Evolutionary conservation across 2,797 vertebrate species (phyloP).

Genomic region (Ispidina picta): DNA sequence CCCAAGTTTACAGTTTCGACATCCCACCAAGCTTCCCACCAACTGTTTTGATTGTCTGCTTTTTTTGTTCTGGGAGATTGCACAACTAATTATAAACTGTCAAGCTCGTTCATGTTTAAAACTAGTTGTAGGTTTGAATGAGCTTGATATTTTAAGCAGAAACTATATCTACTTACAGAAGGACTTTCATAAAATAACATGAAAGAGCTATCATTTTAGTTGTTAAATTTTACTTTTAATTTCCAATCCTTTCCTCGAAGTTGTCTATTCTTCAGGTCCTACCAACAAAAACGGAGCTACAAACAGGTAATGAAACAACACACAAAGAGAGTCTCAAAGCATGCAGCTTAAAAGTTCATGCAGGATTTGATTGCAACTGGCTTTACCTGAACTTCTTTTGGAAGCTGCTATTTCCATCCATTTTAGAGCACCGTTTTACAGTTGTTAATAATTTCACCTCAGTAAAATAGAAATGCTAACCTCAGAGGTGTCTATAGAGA

Average conservation of each 20-base stretch:
- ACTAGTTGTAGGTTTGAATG: not conserved
- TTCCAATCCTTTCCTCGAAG: not conserved
- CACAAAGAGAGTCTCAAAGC: not conserved
- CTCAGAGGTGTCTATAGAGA: not conserved
- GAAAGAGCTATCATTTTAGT: not conserved
- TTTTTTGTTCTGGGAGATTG: not conserved
- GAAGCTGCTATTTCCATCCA: not conserved
- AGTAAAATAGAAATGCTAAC: not conserved
- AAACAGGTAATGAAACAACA: not conserved
- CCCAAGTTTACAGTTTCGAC: not conserved
- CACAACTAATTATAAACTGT: not conserved
- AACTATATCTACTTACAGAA: not conserved
- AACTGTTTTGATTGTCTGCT: not conserved
- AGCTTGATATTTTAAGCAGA: not conserved
- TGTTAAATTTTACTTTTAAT: not conserved
- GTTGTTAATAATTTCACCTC: not conserved
- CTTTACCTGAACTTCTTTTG: not conserved
- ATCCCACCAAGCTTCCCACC: not conserved
- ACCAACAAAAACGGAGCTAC: not conserved
- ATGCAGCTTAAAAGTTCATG: not conserved
- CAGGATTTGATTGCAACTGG: not conserved
- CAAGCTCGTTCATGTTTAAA: not conserved
- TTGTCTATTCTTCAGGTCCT: not conserved
- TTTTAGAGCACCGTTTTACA: not conserved
- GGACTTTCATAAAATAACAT: not conserved